These are phyloP conservation scores for Diabrotica balteata DNA, from an alignment of 2,888 invertebrate species.

Conservation along the genomic window DNA sequence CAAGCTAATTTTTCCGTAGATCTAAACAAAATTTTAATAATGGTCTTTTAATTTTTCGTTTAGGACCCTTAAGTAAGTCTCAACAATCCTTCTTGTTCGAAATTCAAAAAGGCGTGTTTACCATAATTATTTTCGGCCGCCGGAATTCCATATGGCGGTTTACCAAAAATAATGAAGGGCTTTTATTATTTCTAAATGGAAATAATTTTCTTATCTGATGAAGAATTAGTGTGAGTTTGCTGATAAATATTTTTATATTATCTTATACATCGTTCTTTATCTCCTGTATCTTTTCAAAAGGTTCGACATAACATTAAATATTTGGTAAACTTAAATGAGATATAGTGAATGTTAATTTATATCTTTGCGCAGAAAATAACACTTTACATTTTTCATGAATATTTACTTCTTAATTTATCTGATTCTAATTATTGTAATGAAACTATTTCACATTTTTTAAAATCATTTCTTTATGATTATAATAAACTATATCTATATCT, in stretches of 20 bases:
- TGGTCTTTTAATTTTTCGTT: constrained; percentile 7
- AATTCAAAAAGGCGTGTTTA: constrained; percentile 7
- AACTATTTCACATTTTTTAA: no score
- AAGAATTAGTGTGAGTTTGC: constrained; percentile 15
- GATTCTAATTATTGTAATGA: no score
- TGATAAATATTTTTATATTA: constrained; percentile 20
- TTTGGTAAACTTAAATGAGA: no score
- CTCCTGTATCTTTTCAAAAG: no score
- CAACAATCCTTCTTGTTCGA: neutral
- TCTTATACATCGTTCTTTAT: constrained; percentile 2
- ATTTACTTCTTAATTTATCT: no score
- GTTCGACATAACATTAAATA: no score
- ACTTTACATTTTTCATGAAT: no score
- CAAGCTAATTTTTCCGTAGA: no score
- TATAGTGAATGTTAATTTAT: no score
- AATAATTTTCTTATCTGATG: constrained; percentile 25
- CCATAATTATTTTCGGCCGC: constrained; percentile 11
- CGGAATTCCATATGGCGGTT: constrained; percentile 7
- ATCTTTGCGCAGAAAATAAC: no score
- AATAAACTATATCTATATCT: no score
- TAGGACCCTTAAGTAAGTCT: constrained; percentile 1
- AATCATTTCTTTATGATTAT: no score
- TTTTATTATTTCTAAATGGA: constrained; percentile 26
- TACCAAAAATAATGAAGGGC: constrained; percentile 7
- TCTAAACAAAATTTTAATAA: constrained; percentile 1